These are phyloP conservation scores for Denticeps clupeoides DNA, from an alignment of 2,797 vertebrate genomes.

Conservation along the genomic window DNA sequence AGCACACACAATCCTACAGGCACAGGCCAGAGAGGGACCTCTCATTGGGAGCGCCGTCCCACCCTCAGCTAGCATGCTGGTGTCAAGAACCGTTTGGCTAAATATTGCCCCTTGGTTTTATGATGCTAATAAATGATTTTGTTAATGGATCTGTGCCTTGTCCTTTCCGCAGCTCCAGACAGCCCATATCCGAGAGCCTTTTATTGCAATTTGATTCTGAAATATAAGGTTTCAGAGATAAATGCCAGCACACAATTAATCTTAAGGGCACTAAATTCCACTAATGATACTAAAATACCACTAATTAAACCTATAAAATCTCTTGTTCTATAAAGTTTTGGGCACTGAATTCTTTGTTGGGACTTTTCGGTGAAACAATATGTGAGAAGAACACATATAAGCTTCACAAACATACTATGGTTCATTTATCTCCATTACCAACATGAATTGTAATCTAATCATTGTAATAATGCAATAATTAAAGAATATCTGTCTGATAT, in stretches of 20 bases:
- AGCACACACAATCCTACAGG: background rate
- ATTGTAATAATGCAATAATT: too few relatives aligned
- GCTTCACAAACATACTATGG: too few relatives aligned
- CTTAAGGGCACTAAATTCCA: constrained; percentile 58
- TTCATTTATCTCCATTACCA: too few relatives aligned
- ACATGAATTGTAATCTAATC: too few relatives aligned
- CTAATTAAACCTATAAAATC: constrained; percentile 61
- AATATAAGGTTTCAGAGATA: constrained; percentile 70
- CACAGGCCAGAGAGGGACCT: too few relatives aligned
- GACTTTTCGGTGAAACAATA: too few relatives aligned
- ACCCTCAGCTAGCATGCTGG: constrained; percentile 8
- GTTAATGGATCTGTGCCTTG: constrained; percentile 63
- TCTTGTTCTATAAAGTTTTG: constrained; percentile 52
- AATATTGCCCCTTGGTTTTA: constrained; percentile 68
- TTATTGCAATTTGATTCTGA: constrained; percentile 66
- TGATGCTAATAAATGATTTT: constrained; percentile 67
- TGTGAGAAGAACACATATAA: too few relatives aligned
- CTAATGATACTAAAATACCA: constrained; percentile 64
- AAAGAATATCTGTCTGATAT: too few relatives aligned
- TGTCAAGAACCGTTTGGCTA: constrained; percentile 53
- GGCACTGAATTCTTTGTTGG: constrained; percentile 45
- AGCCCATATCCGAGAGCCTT: constrained; percentile 39
- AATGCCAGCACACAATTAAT: constrained; percentile 63
- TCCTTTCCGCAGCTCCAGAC: constrained; percentile 50
- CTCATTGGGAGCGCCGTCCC: too few relatives aligned